These are phyloP conservation scores for Morpho helenor DNA, from an alignment of 2,888 invertebrate genomes.

Conservation along the genomic window DNA sequence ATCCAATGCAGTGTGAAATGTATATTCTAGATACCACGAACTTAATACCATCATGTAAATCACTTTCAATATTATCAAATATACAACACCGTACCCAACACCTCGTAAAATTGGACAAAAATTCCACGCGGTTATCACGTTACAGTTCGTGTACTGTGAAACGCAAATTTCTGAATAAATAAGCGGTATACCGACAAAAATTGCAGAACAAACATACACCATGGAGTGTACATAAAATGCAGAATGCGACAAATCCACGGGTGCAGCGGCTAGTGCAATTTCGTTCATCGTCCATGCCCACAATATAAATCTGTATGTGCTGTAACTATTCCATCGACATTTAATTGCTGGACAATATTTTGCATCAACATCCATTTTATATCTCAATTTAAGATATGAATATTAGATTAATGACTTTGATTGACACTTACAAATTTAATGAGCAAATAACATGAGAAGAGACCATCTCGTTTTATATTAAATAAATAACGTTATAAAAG, in stretches of 20 bases:
- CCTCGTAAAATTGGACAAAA: constrained; percentile 58
- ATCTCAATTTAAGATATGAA: neutral
- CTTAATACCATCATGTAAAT: constrained; percentile 47
- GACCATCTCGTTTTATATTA: constrained; percentile 16
- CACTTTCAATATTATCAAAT: constrained; percentile 48
- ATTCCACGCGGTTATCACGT: constrained; percentile 56
- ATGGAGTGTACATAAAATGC: constrained; percentile 48
- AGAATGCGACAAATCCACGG: constrained; percentile 49
- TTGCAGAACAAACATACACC: constrained; percentile 42
- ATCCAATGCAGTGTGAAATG: constrained; percentile 50
- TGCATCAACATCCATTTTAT: constrained; percentile 30
- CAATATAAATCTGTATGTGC: constrained; percentile 50
- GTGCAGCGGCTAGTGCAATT: constrained; percentile 42
- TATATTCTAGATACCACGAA: constrained; percentile 59
- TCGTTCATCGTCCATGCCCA: constrained; percentile 67
- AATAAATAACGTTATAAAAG: too few species aligned
- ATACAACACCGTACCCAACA: constrained; percentile 51
- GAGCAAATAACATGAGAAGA: neutral
- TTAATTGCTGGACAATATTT: constrained; percentile 36
- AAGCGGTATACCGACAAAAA: constrained; percentile 60
- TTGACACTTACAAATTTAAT: neutral
- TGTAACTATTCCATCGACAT: constrained; percentile 51
- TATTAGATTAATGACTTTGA: neutral
- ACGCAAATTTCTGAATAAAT: constrained; percentile 65
- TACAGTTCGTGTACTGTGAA: constrained; percentile 61